Evolutionary conservation across 2,797 vertebrate species (phyloP), one percentile per base, ranked within the genome.

Genomic region (Tauraco hartlaubi): DNA sequence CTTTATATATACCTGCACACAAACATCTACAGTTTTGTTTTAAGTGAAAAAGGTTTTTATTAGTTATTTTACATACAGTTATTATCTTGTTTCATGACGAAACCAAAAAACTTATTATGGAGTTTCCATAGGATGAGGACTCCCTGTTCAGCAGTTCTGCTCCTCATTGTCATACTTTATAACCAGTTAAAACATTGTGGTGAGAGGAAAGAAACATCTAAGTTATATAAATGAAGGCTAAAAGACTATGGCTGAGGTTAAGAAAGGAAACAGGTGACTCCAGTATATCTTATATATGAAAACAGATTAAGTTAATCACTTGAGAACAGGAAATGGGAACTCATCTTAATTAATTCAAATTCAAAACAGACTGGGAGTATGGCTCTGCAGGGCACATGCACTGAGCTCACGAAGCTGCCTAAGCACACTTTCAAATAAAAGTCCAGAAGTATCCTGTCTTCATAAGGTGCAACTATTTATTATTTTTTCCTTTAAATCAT

Each of bases 331-430:
- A 94, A 94, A 92, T 48, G 52, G 59, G 44, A 95, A 66, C n/a
- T 64, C 49, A 51, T 81, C 39, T 75, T 76, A 84, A 95, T 91
- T 78, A 82, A 94, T 64, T 83, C 54, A 92, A 91, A 97, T 83
- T 43, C 88, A 90, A 90, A 88, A 3, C 79, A 92, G 66, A 94
- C 0, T 63, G 39, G 49, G 54, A 75, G 6, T 21, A 74, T 25
- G 59, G 52, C 41, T 92, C 55, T 71, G 41, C 41, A 80, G 41
- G 56, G 55, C 56, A 83, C 4, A 2, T 63, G 46, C 28, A 16
- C 68, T 61, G 61, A 88, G 87, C 81, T 85, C 75, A 56, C 68
- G 66, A 78, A 86, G 63, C 78, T 85, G 78, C 56, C 72, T 63
- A 49, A 94, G 90, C 16, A 82, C 43, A 87, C 31, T 39, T n/a